Evolutionary conservation across 2,888 invertebrate species (phyloP).

Genomic region (Neoscelio sp.): DNA sequence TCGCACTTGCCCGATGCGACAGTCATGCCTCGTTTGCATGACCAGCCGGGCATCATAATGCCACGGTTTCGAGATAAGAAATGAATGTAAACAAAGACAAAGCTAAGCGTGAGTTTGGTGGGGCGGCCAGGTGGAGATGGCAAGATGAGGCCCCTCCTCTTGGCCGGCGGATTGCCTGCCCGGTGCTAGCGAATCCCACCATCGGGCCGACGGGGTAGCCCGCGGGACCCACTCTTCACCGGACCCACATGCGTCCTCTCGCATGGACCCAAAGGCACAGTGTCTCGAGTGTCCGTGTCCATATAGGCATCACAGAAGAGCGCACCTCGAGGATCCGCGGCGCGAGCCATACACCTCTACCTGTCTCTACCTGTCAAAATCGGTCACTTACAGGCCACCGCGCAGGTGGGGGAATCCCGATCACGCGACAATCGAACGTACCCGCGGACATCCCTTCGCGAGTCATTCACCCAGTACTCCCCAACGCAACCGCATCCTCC

Average conservation of each 20-base stretch:
- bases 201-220: slow-evolving; percentile 21
- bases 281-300: slow-evolving; percentile 51
- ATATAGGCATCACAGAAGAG: slow-evolving; percentile 17
- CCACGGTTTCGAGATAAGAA: slow-evolving; percentile 60
- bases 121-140: slow-evolving; percentile 42
- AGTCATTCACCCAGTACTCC: slow-evolving; percentile 61
- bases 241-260: slow-evolving; percentile 59
- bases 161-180: slow-evolving; percentile 35
- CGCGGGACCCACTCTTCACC: not conserved
- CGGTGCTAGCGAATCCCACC: slow-evolving; percentile 36
- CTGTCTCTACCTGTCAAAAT: slow-evolving; percentile 61
- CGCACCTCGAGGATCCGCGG: slow-evolving; percentile 25
- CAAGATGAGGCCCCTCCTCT: slow-evolving; percentile 62
- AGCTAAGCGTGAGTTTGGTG: slow-evolving; percentile 49
- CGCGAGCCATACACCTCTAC: slow-evolving; percentile 17
- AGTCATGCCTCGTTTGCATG: slow-evolving; percentile 21
- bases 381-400: slow-evolving; percentile 18
- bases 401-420: slow-evolving; percentile 40
- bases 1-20: slow-evolving; percentile 19
- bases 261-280: slow-evolving; percentile 61
- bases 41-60: slow-evolving; percentile 36
- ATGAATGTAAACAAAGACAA: slow-evolving; percentile 65
- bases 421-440: slow-evolving; percentile 35
- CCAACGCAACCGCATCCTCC: slow-evolving; percentile 28
- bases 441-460: slow-evolving; percentile 44